Percentiles rank a stretch among this genome's conserved stretches.
phyloP scores from a whole-genome alignment of 2,113 vertebrate genomes.

The Cavia porcellus region DNA sequence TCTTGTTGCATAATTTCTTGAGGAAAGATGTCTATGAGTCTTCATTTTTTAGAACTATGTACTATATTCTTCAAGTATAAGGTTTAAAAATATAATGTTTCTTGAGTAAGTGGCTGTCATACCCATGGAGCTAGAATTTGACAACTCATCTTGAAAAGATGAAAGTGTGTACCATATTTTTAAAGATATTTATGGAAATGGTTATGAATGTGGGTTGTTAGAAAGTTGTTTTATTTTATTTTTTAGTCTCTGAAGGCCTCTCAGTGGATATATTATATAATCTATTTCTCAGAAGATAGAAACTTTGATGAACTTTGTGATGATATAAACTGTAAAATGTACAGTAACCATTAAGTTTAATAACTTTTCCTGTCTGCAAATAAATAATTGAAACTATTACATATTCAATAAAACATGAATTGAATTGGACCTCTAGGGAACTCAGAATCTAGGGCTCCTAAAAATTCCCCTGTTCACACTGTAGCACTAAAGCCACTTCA shows the following conservation, averaged over 20 bases:
- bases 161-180: background rate
- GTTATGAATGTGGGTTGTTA: background rate
- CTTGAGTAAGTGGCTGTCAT: constrained; percentile 17
- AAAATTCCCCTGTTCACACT: background rate
- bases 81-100: constrained; percentile 34
- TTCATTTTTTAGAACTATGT: constrained; percentile 41
- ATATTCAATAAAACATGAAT: constrained; percentile 6
- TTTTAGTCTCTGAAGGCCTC: background rate
- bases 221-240: background rate
- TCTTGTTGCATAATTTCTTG: constrained; percentile 62
- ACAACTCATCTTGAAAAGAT: constrained; percentile 30
- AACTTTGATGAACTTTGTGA: constrained; percentile 30
- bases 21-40: constrained; percentile 46
- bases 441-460: background rate
- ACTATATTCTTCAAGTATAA: background rate
- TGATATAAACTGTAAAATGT: background rate
- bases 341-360: background rate
- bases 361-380: constrained; percentile 25
- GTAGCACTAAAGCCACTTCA: background rate
- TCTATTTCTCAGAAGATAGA: background rate
- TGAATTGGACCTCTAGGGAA: background rate
- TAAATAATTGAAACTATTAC: constrained; percentile 26
- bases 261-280: background rate
- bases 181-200: background rate
- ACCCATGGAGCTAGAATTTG: background rate